A percentile compares a stretch with the other conserved stretches of the same genome.
Evolutionary conservation across 2,113 vertebrate species (phyloP).

Genomic region (Meriones unguiculatus): DNA sequence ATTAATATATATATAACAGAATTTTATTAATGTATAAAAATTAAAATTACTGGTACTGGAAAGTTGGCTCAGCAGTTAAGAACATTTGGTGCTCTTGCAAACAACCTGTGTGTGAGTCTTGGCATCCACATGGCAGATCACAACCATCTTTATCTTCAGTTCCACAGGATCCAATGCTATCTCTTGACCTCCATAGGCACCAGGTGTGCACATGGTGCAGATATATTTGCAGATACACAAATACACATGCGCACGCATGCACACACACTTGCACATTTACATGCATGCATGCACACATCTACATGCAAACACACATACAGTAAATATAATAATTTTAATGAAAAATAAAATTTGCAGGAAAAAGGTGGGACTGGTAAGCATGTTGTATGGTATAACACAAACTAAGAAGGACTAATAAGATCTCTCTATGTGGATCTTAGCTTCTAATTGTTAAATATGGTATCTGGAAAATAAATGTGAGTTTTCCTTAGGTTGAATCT

Average conservation of each 20-base stretch:
- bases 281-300: background rate
- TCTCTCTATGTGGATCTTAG: background rate
- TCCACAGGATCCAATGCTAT: background rate
- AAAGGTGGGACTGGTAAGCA: background rate
- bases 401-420: background rate
- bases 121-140: background rate
- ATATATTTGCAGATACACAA: background rate
- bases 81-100: background rate
- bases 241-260: too few species aligned
- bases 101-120: background rate
- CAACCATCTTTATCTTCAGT: background rate
- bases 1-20: background rate
- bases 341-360: background rate
- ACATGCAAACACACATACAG: background rate
- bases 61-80: background rate
- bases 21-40: background rate
- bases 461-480: background rate
- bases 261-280: too few species aligned
- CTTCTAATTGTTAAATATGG: background rate
- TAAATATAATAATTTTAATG: background rate
- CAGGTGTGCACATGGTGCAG: background rate
- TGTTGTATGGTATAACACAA: background rate
- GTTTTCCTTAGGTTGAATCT: background rate
- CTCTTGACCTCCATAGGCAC: background rate
- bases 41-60: background rate